Base-by-base conservation (phyloP, 2,888 invertebrate genomes). In the Synanthedon andrenaeformis region DNA sequence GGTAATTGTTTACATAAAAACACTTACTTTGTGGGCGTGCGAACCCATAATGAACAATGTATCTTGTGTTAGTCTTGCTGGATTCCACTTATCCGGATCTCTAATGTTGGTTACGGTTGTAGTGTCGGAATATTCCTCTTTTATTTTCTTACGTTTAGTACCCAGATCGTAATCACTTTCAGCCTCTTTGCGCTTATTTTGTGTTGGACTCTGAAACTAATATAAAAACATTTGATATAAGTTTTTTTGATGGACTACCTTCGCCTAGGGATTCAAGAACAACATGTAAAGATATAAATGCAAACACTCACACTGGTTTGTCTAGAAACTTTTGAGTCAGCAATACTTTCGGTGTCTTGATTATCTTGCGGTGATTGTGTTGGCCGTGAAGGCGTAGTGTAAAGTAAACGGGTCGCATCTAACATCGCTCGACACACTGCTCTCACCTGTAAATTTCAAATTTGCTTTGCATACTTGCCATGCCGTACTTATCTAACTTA, bases 11-110 rank as follows among this genome's bases (percentile, higher is more conserved):
- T 23, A 23, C 23, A 23, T 23, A 5, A 23, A 2, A 14, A 45
- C n/a, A 53, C 55, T 62, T 70, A 87, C 88, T 78, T 92, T 92
- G 69, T 91, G 92, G 48, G 92, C 92, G 74, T 92, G 91, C 56
- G 94, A 92, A 28, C 94, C 94, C 93, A 94, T 93, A 51, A 95
- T 93, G 72, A 94, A 94, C 51, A 91, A 70, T 0, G 93, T 93
- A n/a, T 92, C 91, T 53, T 89, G 82, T n/a, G 87, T 90, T 35
- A 95, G 87, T 61, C 94, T 82, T 0, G 90, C 90, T 1, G 94
- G 91, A 67, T 94, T 92, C 94, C 94, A 94, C 78, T 93, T 91
- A 49, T 91, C 90, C 0, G 85, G 83, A 49, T 90, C 90, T 62
- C 90, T 88, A 3, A 89, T 61, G 35, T 6, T 10, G 35, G 35